Base-by-base conservation (phyloP, 2,113 vertebrate genomes). In the Pongo abelii region DNA sequence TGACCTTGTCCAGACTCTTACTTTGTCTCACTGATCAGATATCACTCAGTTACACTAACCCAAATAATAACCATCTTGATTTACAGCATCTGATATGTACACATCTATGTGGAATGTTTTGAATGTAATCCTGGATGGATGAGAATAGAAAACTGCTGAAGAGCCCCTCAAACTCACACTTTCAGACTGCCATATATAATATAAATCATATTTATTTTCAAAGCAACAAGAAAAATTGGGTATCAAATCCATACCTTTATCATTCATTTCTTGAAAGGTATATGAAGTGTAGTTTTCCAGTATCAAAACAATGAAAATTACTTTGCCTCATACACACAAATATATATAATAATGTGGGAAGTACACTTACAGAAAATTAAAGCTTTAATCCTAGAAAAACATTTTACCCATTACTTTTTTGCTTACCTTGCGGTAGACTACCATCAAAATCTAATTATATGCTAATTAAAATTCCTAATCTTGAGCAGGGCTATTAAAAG, bases 401-500 rank as follows among this genome's bases (percentile, higher is more conserved):
- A 92, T n/a, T 93, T 91, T 78, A 94, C 88, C 91, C 86, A 69
- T 85, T 94, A 89, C 22, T 57, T 95, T 69, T 96, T 86, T 92
- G 88, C 93, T 96, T 93, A 95, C 48, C 43, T 96, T 96, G 75
- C 1, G 17, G 48, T 50, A 97, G 93, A 97, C 96, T 91, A 55
- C 79, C 83, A 85, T 84, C 92, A 95, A 90, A 92, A 67, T 95
- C 77, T 96, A 95, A 94, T 94, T 84, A 79, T 92, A 96, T 84
- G 43, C 88, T 97, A 88, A 96, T 79, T 95, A 93, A 97, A 98
- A 96, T 94, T 83, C 81, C 59, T 95, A 92, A 85, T 96, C 72
- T 84, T 86, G 59, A 95, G 23, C 35, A 96, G 35, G 84, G 69
- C n/a, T 95, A 97, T 94, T 94, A 96, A 96, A 96, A 88, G 43